Conservation (phyloP, 2,888 invertebrate species). For the Creontiades dilutus region DNA sequence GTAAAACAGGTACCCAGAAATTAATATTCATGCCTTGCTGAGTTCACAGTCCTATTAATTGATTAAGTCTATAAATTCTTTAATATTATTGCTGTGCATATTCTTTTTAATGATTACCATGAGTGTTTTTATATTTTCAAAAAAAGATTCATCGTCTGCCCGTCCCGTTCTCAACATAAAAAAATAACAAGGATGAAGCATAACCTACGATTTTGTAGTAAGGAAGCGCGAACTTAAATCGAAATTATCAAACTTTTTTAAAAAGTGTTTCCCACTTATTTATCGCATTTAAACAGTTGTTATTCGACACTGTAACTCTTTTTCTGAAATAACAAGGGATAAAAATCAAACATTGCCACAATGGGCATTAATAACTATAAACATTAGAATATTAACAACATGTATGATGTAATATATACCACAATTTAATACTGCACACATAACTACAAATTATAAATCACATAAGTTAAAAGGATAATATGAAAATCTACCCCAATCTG, state of each 20-base stretch:
- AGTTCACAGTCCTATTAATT: conserved; percentile 51
- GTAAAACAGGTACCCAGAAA: conserved; percentile 50
- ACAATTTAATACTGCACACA: conserved; percentile 72
- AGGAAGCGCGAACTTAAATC: conserved; percentile 33
- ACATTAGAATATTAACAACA: conserved; percentile 58
- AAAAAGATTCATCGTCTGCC: neutral
- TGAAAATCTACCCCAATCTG: conserved; percentile 47
- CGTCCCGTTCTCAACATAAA: neutral
- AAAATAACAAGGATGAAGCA: conserved; percentile 15
- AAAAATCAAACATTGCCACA: conserved; percentile 38
- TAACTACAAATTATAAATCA: conserved; percentile 71
- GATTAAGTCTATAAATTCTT: conserved; percentile 61
- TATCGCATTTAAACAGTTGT: neutral
- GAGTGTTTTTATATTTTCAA: neutral
- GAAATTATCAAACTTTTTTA: neutral
- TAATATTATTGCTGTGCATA: conserved; percentile 69
- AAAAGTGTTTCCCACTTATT: neutral
- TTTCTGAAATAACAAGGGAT: conserved; percentile 44
- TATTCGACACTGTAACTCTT: neutral
- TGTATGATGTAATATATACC: conserved; percentile 56
- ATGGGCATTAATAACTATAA: conserved; percentile 52
- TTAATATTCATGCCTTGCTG: conserved; percentile 49
- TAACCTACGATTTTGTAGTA: conserved; percentile 15
- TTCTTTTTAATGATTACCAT: conserved; percentile 55
- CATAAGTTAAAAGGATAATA: conserved; percentile 62